Evolutionary conservation across 2,797 vertebrate species (phyloP).

Genomic region (Nannoperca obscura): DNA sequence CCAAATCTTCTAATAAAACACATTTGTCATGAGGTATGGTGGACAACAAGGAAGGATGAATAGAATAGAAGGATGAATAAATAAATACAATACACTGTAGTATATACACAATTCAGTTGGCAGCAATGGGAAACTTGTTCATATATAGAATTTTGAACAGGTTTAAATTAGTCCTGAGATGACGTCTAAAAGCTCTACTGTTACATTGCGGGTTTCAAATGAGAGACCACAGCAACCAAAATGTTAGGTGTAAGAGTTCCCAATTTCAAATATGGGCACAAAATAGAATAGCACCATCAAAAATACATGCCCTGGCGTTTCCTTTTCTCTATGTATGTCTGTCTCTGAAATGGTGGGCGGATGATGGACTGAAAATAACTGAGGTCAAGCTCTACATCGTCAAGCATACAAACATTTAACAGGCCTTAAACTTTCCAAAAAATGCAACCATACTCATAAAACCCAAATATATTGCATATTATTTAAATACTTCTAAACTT

Average conservation of each 20-base stretch:
- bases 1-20: conserved; percentile 2
- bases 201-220: conserved; percentile 63
- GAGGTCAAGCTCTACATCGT: conserved; percentile 26
- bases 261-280: conserved; percentile 50
- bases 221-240: conserved; percentile 73
- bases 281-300: conserved; percentile 35
- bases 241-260: conserved; percentile 52
- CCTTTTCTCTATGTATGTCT: conserved; percentile 51
- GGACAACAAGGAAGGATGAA: neutral
- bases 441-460: conserved; percentile 17
- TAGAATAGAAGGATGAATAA: neutral
- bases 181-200: conserved; percentile 32
- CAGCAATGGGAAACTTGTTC: conserved; percentile 3
- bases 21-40: neutral
- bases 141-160: conserved; percentile 2
- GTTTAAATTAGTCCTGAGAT: conserved; percentile 28
- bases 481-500: conserved; percentile 20
- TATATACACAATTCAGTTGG: conserved; percentile 2
- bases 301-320: conserved; percentile 53
- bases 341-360: conserved; percentile 67
- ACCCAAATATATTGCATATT: neutral
- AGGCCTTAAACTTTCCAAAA: conserved; percentile 27
- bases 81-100: conserved; percentile 9
- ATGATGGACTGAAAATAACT: conserved; percentile 56
- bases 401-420: conserved; percentile 27